These are phyloP conservation scores for Camelus bactrianus DNA, from an alignment of 2,113 vertebrate species.

Conservation along the genomic window DNA sequence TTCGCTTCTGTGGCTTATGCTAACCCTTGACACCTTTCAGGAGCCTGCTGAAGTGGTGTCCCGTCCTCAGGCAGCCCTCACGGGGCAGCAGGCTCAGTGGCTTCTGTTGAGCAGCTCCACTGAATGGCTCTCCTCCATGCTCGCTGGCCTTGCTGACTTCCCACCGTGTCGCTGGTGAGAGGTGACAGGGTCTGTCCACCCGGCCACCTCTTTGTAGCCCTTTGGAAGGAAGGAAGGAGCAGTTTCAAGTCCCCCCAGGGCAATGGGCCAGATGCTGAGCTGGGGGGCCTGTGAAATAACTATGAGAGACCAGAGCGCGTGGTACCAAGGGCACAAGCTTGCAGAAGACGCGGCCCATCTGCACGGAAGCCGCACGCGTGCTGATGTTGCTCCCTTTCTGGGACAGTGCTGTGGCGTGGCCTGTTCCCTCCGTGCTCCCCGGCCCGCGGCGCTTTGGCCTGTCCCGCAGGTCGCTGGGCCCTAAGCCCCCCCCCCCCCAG, in stretches of 20 bases:
- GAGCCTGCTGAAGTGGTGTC: not conserved
- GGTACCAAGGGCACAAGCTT: rapidly evolving
- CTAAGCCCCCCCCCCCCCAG: no score
- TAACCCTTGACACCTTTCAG: rapidly evolving
- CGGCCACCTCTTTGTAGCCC: rapidly evolving
- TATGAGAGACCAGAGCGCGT: rapidly evolving
- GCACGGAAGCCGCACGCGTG: rapidly evolving
- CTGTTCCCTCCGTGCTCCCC: no score
- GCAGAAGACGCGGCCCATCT: rapidly evolving
- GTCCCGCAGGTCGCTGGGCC: not conserved
- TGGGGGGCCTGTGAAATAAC: rapidly evolving
- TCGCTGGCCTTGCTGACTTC: no score
- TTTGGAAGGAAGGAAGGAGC: rapidly evolving
- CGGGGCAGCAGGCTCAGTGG: no score
- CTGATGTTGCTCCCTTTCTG: rapidly evolving
- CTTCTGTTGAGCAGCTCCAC: not conserved
- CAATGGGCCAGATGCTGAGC: rapidly evolving
- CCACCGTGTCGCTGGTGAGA: no score
- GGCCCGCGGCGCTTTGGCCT: rapidly evolving
- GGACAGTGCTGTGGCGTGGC: not conserved
- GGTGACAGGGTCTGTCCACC: not conserved
- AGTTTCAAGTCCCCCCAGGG: rapidly evolving
- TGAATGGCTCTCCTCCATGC: rapidly evolving
- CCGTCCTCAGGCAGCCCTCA: no score
- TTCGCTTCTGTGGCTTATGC: rapidly evolving